Evolutionary conservation across 37 sponge, comb jelly and placozoan genomes (phyloP), one percentile per base, ranked within the genome.

Genomic region (Axinella damicornis): DNA sequence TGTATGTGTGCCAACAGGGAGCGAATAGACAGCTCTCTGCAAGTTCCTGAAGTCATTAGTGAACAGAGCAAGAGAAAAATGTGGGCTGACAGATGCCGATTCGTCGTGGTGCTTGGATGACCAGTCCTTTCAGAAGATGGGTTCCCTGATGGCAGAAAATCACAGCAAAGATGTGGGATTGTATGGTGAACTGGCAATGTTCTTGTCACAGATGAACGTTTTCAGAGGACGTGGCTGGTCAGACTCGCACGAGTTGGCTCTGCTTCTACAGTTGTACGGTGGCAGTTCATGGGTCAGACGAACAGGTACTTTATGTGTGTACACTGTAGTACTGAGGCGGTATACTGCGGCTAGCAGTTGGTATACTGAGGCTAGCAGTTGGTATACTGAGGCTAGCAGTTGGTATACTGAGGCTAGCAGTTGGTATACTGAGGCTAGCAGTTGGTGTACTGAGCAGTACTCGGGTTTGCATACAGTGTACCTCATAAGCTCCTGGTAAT

Each of bases 111-210:
- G 60, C 25, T 34, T 88, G 17, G 82, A 81, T 32, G 89, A 88
- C 41, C 69, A 52, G 12, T 69, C 82, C 0, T 81, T 81, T 36
- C 77, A 88, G 46, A 88, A 88, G 40, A 78, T 88, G 83, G 89
- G 89, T n/a, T 69, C 71, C 6, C n/a, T 88, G 13, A 88, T 88
- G 89, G 41, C 71, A 41, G 82, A 38, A 5, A 88, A 88, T 63
- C 32, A 54, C 40, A 19, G 68, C 56, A 53, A 46, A 33, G 52
- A 73, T 35, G 0, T 88, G 12, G 83, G 89, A 30, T 37, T 88
- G 0, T 88, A 88, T 69, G 89, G 81, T 81, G 89, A 88, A 35
- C 41, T 88, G 5, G 11, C 83, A 11, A 75, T 54, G 57, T 81
- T 88, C 75, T 37, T 88, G 61, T 67, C 83, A 2, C 89, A 88